Percentiles rank a stretch among this genome's conserved stretches.
phyloP scores from a whole-genome alignment of 2,113 vertebrate genomes.

The Leucoraja erinaceus region DNA sequence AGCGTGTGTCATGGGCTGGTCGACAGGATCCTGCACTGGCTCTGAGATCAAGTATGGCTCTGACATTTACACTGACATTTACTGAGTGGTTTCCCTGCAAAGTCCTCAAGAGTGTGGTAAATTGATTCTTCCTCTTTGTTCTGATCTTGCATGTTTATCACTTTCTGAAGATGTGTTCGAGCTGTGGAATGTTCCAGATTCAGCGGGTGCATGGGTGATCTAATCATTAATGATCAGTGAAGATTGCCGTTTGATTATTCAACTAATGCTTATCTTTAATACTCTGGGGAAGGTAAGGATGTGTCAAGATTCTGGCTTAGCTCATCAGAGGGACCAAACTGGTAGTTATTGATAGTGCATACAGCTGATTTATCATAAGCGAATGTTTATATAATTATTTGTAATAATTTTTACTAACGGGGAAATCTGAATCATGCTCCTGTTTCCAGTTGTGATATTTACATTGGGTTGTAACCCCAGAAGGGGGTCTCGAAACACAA shows the following conservation, averaged over 20 bases:
- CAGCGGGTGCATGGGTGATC: background rate
- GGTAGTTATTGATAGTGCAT: background rate
- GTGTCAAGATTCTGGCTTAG: background rate
- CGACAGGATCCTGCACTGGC: background rate
- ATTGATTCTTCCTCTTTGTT: constrained; percentile 3
- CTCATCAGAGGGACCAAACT: background rate
- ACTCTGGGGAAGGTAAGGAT: background rate
- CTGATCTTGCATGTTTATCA: constrained; percentile 16
- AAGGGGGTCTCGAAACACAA: background rate
- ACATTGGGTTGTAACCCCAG: background rate
- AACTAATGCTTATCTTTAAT: constrained; percentile 18
- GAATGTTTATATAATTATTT: background rate
- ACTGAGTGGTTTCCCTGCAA: background rate
- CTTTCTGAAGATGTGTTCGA: constrained; percentile 3
- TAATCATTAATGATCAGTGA: background rate
- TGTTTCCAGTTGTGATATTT: background rate
- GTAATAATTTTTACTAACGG: background rate
- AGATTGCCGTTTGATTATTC: background rate
- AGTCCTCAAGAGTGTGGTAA: background rate
- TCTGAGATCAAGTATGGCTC: background rate
- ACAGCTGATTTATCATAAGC: background rate
- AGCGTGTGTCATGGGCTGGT: background rate
- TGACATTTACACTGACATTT: background rate
- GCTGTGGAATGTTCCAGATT: constrained; percentile 9
- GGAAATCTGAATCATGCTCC: background rate